Conservation (phyloP, 2,113 vertebrate genomes). For the Propithecus coquereli region DNA sequence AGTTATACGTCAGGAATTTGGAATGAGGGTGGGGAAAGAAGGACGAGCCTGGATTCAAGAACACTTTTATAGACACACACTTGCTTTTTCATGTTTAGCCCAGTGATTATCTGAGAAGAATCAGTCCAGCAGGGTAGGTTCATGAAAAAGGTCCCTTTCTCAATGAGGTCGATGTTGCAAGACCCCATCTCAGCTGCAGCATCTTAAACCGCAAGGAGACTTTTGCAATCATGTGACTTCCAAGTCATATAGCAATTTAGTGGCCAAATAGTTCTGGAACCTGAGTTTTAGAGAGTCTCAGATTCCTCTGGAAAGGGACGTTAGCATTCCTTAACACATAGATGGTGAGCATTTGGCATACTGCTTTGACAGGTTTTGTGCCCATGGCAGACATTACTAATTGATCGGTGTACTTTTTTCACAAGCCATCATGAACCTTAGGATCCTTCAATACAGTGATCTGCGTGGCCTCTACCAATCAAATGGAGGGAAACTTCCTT, state of each 20-base stretch:
- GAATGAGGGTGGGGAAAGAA: not conserved
- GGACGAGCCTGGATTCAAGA: not conserved
- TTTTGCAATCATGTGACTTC: conserved; percentile 65
- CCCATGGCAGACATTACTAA: not conserved
- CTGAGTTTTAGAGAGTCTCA: conserved; percentile 28
- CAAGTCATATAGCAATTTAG: conserved; percentile 44
- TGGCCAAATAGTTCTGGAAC: conserved; percentile 24
- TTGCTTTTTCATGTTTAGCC: not conserved
- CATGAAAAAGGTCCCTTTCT: conserved; percentile 48
- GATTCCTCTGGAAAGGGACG: conserved; percentile 19
- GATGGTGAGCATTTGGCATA: not conserved
- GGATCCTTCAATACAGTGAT: not conserved
- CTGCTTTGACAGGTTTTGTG: not conserved
- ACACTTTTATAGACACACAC: conserved; percentile 10
- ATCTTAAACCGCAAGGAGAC: conserved; percentile 51
- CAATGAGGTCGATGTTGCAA: conserved; percentile 42
- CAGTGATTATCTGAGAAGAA: conserved; percentile 42
- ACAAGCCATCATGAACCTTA: not conserved
- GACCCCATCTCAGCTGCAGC: conserved; percentile 46
- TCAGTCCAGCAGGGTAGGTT: not conserved
- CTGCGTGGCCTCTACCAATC: not conserved
- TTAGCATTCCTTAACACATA: not conserved
- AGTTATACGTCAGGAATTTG: conserved; percentile 11
- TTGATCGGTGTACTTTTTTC: not conserved
- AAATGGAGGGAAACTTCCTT: not conserved